Evolutionary conservation across 1,140 invertebrate genomes (phyloP).

Genomic region (Zaprionus capensis): DNA sequence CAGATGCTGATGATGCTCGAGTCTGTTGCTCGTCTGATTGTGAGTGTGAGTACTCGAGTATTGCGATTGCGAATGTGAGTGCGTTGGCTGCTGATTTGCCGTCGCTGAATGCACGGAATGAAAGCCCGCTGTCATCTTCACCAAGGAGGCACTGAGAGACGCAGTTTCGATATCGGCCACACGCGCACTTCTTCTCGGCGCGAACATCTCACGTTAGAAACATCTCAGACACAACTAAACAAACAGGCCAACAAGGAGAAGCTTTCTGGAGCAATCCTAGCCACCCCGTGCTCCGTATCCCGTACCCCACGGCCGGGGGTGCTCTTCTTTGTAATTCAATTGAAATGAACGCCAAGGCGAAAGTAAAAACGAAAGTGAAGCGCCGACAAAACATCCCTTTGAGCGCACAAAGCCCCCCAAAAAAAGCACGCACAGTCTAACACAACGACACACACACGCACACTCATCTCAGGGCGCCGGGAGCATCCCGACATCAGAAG

Average conservation of each 20-base stretch:
- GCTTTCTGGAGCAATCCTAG: conserved; percentile 50
- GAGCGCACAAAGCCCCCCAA: conserved; percentile 41
- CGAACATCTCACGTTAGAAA: conserved; percentile 83
- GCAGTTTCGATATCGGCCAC: conserved; percentile 72
- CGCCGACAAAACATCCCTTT: conserved; percentile 67
- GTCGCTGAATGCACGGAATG: conserved; percentile 73
- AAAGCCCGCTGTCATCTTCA: conserved; percentile 81
- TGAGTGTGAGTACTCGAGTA: conserved; percentile 7
- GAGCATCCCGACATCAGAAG: conserved; percentile 42
- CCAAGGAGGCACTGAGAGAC: conserved; percentile 26
- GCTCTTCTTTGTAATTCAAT: conserved; percentile 56
- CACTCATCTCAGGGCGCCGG: not conserved
- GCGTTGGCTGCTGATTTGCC: conserved; percentile 66
- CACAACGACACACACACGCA: conserved; percentile 17
- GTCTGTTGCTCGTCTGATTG: conserved; percentile 4
- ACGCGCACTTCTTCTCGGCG: conserved; percentile 76
- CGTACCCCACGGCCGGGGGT: conserved; percentile 7
- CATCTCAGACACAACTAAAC: conserved; percentile 83
- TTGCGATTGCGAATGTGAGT: conserved; percentile 11
- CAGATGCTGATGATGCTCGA: conserved; percentile 32
- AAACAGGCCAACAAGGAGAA: conserved; percentile 65
- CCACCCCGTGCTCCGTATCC: not conserved
- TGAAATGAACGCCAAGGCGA: conserved; percentile 56
- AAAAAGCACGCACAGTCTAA: conserved; percentile 1
- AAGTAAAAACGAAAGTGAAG: conserved; percentile 45